phyloP scores from a whole-genome alignment of 2,113 vertebrate species.

The Dascyllus trimaculatus region DNA sequence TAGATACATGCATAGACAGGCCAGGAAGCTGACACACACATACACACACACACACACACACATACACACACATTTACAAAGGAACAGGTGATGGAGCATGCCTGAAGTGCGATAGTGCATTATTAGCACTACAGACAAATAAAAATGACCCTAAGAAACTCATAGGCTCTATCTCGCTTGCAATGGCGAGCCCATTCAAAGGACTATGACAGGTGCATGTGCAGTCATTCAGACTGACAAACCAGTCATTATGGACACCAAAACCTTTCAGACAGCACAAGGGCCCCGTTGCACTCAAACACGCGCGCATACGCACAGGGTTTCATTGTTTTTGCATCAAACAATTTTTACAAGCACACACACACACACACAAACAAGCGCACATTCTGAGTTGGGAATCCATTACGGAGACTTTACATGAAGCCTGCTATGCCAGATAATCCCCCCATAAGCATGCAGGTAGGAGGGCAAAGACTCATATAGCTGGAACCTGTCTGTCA shows the following conservation, averaged over 20 bases:
- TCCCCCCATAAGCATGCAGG: slow-evolving; percentile 51
- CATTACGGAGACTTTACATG: slow-evolving; percentile 47
- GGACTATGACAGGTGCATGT: slow-evolving; percentile 30
- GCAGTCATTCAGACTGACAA: slow-evolving; percentile 44
- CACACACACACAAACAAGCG: neutral
- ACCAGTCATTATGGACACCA: slow-evolving; percentile 4
- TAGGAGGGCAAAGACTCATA: slow-evolving; percentile 40
- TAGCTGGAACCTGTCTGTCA: slow-evolving; percentile 45
- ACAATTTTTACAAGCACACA: neutral
- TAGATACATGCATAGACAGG: slow-evolving; percentile 5
- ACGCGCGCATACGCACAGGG: neutral
- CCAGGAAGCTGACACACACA: neutral
- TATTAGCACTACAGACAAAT: slow-evolving; percentile 18
- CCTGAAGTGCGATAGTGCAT: slow-evolving; percentile 1
- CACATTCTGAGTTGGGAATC: slow-evolving; percentile 27
- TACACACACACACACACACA: neutral
- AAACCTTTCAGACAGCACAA: slow-evolving; percentile 52
- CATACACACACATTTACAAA: slow-evolving; percentile 2
- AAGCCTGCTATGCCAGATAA: slow-evolving; percentile 45
- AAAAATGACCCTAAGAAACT: slow-evolving; percentile 17
- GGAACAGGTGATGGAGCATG: neutral
- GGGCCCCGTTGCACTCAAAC: slow-evolving; percentile 24
- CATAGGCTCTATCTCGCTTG: slow-evolving; percentile 4
- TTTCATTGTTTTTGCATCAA: slow-evolving; percentile 40
- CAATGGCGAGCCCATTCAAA: slow-evolving; percentile 37